A percentile compares a stretch with the other conserved stretches of the same genome.
phyloP scores from a whole-genome alignment of 2,113 vertebrate genomes.

The Clarias macrocephalus region DNA sequence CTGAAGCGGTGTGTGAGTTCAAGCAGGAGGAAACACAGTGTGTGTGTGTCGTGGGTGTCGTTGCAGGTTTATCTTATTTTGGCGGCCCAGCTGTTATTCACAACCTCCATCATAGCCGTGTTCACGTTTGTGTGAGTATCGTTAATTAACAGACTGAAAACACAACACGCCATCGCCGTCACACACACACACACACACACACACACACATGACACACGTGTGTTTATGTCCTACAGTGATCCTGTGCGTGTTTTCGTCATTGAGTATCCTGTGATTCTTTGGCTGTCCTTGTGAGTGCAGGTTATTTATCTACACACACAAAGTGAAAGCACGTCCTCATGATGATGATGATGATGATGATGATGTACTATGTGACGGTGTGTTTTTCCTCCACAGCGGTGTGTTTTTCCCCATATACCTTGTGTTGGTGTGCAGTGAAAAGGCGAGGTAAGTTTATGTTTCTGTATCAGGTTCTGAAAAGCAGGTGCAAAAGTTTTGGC shows the following conservation, averaged over 20 bases:
- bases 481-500: background rate
- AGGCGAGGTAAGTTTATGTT: slow-evolving; percentile 80
- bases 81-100: slow-evolving; percentile 83
- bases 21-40: background rate
- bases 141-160: background rate
- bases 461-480: background rate
- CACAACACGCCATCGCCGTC: background rate
- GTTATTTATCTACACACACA: background rate
- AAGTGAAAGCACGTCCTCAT: too few relatives aligned
- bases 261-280: slow-evolving; percentile 78
- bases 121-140: slow-evolving; percentile 82
- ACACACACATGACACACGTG: background rate
- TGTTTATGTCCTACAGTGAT: slow-evolving; percentile 61
- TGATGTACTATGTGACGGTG: background rate
- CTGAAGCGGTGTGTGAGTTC: background rate
- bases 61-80: slow-evolving; percentile 89
- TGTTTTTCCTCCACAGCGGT: slow-evolving; percentile 68
- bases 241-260: slow-evolving; percentile 75
- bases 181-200: background rate
- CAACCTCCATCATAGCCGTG: slow-evolving; percentile 80
- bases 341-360: background rate
- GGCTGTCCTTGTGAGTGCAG: slow-evolving; percentile 84
- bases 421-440: slow-evolving; percentile 85
- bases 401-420: slow-evolving; percentile 86
- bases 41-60: slow-evolving; percentile 36